These are phyloP conservation scores for Gadus chalcogrammus DNA, from an alignment of 2,113 vertebrate genomes.

Conservation along the genomic window DNA sequence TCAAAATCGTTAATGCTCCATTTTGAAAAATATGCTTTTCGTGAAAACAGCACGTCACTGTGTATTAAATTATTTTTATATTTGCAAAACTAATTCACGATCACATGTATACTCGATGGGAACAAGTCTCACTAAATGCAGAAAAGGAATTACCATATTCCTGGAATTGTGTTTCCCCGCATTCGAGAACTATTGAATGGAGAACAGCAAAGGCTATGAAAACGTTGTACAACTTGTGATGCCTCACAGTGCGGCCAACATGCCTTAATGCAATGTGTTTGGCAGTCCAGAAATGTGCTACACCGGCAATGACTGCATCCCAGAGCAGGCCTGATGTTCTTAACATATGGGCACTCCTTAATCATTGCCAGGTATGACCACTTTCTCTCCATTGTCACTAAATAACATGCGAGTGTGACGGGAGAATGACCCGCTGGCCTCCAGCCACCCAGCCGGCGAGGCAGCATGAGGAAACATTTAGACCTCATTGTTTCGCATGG, in stretches of 20 bases:
- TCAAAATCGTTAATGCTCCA: too few relatives aligned
- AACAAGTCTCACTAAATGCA: too few relatives aligned
- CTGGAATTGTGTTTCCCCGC: not conserved
- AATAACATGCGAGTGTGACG: constrained; percentile 20
- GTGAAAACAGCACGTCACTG: too few relatives aligned
- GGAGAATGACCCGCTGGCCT: constrained; percentile 17
- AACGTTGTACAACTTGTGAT: not conserved
- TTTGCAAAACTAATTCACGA: too few relatives aligned
- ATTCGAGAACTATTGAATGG: not conserved
- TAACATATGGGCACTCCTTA: constrained; percentile 12
- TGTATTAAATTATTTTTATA: too few relatives aligned
- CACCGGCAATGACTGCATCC: not conserved
- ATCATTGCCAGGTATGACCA: constrained; percentile 20
- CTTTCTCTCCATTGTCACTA: constrained; percentile 15
- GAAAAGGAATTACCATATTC: not conserved
- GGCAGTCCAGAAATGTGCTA: not conserved
- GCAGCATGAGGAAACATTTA: constrained; percentile 42
- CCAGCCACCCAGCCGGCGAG: constrained; percentile 17
- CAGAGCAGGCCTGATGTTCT: not conserved
- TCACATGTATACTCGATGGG: too few relatives aligned
- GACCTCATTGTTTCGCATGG: constrained; percentile 21
- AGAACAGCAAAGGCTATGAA: not conserved
- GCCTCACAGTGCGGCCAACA: constrained; percentile 3
- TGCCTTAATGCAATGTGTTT: not conserved
- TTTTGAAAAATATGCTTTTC: too few relatives aligned